Evolutionary conservation across 2,888 invertebrate species (phyloP).

Genomic region (Heliconius aoede): DNA sequence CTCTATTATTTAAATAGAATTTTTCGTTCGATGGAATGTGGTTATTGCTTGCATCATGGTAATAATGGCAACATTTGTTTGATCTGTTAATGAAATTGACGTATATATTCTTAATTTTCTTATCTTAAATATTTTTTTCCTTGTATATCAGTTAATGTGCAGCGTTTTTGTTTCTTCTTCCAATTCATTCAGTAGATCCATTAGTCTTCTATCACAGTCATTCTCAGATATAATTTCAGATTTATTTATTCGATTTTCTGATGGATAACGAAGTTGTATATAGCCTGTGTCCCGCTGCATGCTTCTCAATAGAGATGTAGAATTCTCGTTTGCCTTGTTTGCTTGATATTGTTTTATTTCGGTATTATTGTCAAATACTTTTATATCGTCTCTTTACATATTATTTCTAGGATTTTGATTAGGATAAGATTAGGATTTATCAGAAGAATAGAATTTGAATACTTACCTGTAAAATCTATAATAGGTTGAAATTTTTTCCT

Average conservation of each 20-base stretch:
- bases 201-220: constrained; percentile 59
- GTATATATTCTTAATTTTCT: constrained; percentile 69
- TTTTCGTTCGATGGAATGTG: neutral
- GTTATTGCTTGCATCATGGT: neutral
- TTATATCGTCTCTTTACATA: neutral
- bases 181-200: constrained; percentile 63
- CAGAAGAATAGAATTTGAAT: neutral
- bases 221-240: constrained; percentile 47
- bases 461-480: neutral
- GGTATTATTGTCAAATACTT: neutral
- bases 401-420: neutral
- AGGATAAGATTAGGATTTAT: constrained; percentile 1
- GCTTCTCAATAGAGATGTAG: neutral
- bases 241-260: neutral
- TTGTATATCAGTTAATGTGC: constrained; percentile 57
- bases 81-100: constrained; percentile 37
- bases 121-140: constrained; percentile 65
- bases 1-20: neutral
- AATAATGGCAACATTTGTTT: too few relatives aligned
- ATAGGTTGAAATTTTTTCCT: neutral
- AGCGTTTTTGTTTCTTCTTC: constrained; percentile 66
- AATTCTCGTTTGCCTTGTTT: neutral
- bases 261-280: neutral
- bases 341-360: neutral
- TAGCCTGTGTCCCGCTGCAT: neutral